Conservation (phyloP, 2,113 vertebrate species). For the Dendropsophus ebraccatus region DNA sequence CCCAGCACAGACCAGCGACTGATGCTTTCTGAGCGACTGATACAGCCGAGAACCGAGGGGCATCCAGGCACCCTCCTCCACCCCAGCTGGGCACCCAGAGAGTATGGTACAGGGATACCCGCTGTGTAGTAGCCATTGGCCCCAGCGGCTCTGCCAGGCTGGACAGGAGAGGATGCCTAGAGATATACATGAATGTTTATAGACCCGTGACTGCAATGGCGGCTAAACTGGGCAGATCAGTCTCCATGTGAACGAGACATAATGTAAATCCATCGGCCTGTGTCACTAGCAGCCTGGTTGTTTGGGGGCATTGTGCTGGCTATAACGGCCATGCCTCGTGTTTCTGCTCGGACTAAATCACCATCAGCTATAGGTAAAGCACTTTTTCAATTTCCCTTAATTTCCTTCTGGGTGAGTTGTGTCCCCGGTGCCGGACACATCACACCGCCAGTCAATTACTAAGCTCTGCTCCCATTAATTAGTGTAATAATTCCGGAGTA, state of each 20-base stretch:
- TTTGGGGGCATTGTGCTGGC: not conserved
- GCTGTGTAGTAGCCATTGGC: too few relatives aligned
- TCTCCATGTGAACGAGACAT: too few relatives aligned
- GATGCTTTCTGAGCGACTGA: not conserved
- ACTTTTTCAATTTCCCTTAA: constrained; percentile 45
- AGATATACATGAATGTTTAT: too few relatives aligned
- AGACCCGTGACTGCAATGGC: too few relatives aligned
- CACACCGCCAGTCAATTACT: constrained; percentile 46
- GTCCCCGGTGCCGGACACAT: constrained; percentile 51
- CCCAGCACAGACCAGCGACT: constrained; percentile 59
- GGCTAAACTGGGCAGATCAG: too few relatives aligned
- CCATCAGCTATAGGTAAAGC: not conserved
- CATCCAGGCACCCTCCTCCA: too few relatives aligned
- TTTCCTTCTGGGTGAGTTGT: constrained; percentile 37
- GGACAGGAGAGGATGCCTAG: too few relatives aligned
- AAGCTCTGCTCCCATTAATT: constrained; percentile 46
- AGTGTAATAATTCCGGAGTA: constrained; percentile 42
- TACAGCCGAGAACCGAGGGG: not conserved
- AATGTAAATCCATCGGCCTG: too few relatives aligned
- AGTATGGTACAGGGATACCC: too few relatives aligned
- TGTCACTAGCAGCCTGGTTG: too few relatives aligned
- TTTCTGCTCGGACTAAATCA: constrained; percentile 18
- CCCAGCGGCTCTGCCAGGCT: too few relatives aligned
- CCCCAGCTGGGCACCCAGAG: too few relatives aligned
- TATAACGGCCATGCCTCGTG: not conserved